These are phyloP conservation scores for Chaetodon trifasciatus DNA, from an alignment of 2,797 vertebrate species.

Conservation along the genomic window DNA sequence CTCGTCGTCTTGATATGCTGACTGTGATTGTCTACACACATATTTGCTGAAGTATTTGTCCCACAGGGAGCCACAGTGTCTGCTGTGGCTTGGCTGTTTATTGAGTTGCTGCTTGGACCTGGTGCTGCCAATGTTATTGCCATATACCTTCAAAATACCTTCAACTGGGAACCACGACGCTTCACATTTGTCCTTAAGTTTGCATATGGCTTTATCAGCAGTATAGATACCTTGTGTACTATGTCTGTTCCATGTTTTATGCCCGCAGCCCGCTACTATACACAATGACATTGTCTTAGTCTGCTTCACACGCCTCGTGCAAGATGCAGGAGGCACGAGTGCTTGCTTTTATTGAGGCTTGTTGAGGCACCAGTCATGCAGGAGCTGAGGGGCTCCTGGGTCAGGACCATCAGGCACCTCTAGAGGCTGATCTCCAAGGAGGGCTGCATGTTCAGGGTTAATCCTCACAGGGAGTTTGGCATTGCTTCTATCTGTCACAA, in stretches of 20 bases:
- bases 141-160: neutral
- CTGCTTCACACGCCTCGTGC: neutral
- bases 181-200: neutral
- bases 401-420: neutral
- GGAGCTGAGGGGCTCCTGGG: neutral
- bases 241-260: neutral
- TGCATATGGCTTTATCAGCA: neutral
- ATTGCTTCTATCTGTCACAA: conserved; percentile 19
- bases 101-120: neutral
- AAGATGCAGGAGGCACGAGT: neutral
- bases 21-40: neutral
- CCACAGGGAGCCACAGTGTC: neutral
- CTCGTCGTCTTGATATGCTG: neutral
- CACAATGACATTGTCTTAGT: neutral
- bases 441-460: neutral
- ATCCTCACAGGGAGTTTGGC: neutral
- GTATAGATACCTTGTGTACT: too few relatives aligned
- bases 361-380: neutral
- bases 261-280: neutral
- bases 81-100: neutral
- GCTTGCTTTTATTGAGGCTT: neutral
- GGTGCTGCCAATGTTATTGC: neutral
- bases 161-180: neutral
- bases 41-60: neutral
- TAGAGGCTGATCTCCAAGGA: neutral